A percentile compares a stretch with the other conserved stretches of the same genome.
Evolutionary conservation across 92 coral and sea anemone species (phyloP).

Genomic region (Porites evermanni): DNA sequence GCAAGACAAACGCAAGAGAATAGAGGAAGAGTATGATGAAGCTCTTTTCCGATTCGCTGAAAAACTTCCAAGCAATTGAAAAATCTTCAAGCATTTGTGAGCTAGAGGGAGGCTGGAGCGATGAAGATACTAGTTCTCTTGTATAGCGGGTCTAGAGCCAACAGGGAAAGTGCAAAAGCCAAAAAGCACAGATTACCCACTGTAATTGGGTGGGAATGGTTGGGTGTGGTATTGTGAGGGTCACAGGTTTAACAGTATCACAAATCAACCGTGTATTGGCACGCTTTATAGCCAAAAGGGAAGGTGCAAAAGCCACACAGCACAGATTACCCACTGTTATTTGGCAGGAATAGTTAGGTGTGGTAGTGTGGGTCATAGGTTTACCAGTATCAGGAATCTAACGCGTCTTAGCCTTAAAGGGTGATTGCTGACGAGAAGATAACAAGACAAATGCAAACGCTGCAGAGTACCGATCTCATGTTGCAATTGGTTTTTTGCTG

Average conservation of each 20-base stretch:
- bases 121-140: background rate
- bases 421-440: background rate
- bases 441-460: no score
- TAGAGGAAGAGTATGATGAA: conserved; percentile 35
- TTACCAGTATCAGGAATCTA: background rate
- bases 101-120: background rate
- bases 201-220: background rate
- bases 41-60: conserved; percentile 63
- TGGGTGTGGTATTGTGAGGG: background rate
- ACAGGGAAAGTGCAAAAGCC: no score
- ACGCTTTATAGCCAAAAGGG: no score
- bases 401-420: background rate
- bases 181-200: no score
- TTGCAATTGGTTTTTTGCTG: no score
- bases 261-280: no score
- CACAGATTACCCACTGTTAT: no score
- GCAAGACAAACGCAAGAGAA: conserved; percentile 43
- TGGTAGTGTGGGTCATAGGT: background rate
- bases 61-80: conserved; percentile 25
- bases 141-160: no score
- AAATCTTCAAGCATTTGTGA: background rate
- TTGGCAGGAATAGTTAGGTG: background rate
- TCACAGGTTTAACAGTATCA: background rate
- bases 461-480: no score
- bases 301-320: no score